Percentiles rank a stretch among this genome's conserved stretches.
Evolutionary conservation across 2,113 vertebrate species (phyloP).

Genomic region (Sitta europaea): DNA sequence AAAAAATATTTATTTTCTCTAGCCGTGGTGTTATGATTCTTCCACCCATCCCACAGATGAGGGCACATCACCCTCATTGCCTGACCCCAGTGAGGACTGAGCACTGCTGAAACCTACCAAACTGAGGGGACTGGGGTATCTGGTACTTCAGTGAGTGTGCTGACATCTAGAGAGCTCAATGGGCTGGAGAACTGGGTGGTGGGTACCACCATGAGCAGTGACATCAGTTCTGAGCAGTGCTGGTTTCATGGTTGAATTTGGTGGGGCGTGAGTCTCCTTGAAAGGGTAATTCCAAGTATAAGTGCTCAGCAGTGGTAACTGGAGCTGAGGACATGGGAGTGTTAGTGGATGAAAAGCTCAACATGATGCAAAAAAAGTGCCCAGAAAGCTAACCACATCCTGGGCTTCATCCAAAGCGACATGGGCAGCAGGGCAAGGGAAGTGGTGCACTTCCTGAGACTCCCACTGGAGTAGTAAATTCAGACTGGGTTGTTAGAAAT

Average conservation of each 20-base stretch:
- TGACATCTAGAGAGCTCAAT: not conserved
- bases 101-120: not conserved
- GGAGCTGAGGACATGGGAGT: not conserved
- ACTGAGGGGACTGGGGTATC: fast-evolving
- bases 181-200: not conserved
- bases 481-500: not conserved
- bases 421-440: not conserved
- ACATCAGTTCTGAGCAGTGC: not conserved
- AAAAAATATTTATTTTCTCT: not conserved
- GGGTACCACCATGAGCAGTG: too few species aligned
- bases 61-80: too few species aligned
- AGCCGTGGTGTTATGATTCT: not conserved
- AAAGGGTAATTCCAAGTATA: not conserved
- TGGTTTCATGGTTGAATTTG: not conserved
- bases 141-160: too few species aligned
- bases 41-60: not conserved
- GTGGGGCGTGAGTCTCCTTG: not conserved
- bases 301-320: not conserved
- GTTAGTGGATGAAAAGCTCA: not conserved
- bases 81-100: not conserved
- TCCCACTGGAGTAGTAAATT: not conserved
- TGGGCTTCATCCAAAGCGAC: not conserved
- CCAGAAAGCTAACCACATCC: not conserved
- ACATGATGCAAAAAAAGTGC: not conserved
- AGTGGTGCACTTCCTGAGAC: not conserved